Base-by-base conservation (phyloP, 2,113 vertebrate species). In the Notothenia coriiceps region DNA sequence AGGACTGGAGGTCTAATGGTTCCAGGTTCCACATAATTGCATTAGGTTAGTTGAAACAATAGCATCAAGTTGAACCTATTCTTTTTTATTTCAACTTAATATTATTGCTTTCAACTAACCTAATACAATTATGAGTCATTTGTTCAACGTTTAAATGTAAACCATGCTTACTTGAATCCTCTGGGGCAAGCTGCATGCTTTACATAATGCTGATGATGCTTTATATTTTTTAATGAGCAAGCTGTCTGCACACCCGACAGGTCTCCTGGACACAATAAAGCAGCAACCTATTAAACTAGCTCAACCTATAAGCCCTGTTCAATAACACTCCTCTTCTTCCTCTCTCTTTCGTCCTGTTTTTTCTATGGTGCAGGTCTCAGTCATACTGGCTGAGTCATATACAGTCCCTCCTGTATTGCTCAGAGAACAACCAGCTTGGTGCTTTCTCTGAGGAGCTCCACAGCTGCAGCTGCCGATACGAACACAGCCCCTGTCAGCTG, bases 361-460 rank as follows among this genome's bases (percentile, higher is more conserved):
- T 5, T 20, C 51, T 20, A 50, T n/a, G 47, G 5, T 3, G 84
- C 90, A 99, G 98, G 91, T 95, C 96, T 72, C 96, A 96, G 77
- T 95, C 95, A 79, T 98, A 97, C 22, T 99, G 98, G 98, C 94
- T 99, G 60, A 96, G 91, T 55, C 95, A 97, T 74, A 94, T 99
- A 89, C 98, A 99, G 95, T 98, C 97, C 0, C 96, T 98, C 18
- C 95, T 99, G 43, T 99, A 99, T 88, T 99, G 98, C 94, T 97
- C 98, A 0, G 98, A 99, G 86, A 99, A 98, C 12, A 97, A 98
- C 79, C 97, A 98, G 17, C 91, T 98, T 67, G 98, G 98, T 0
- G 95, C 95, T 22, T 99, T 99, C 77, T 98, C 97, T 0, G 97
- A 99, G 73, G 97, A 98, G 87, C 97, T 97, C 0, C 97, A 96